These are phyloP conservation scores for Notarius lentiginosus DNA, from an alignment of 2,113 vertebrate genomes.

Conservation along the genomic window DNA sequence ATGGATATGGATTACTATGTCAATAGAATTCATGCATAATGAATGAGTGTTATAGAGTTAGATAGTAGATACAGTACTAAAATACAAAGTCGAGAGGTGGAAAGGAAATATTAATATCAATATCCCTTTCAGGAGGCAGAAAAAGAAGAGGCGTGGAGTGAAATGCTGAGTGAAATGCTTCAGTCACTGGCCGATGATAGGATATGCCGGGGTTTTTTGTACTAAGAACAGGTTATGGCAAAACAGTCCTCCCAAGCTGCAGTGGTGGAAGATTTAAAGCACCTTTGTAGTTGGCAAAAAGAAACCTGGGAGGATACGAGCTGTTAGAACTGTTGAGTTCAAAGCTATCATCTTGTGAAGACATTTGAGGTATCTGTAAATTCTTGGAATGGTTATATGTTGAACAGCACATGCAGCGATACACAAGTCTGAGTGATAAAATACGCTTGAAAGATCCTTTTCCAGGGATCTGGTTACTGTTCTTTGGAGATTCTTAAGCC, in stretches of 20 bases:
- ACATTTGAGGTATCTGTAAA: conserved; percentile 24
- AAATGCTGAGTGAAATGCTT: conserved; percentile 22
- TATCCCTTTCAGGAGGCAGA: conserved; percentile 16
- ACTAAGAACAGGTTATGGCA: neutral
- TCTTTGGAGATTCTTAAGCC: conserved; percentile 25
- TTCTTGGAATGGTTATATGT: conserved; percentile 27
- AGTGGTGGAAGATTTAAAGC: conserved; percentile 24
- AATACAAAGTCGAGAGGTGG: conserved; percentile 2
- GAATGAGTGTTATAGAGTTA: conserved; percentile 23
- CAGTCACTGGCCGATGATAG: conserved; percentile 3
- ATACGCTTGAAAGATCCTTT: conserved; percentile 13
- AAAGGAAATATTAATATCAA: conserved; percentile 27
- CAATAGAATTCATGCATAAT: conserved; percentile 34
- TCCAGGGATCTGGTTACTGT: conserved; percentile 33
- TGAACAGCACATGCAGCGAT: conserved; percentile 26
- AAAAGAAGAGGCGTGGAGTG: neutral
- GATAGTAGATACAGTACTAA: conserved; percentile 18
- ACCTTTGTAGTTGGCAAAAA: conserved; percentile 22
- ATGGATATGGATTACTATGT: neutral
- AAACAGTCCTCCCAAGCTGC: conserved; percentile 1
- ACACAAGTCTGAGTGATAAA: conserved; percentile 25
- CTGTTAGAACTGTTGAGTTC: conserved; percentile 22
- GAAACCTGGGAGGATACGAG: conserved; percentile 30
- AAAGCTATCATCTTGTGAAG: conserved; percentile 20
- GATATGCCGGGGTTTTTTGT: neutral